These are phyloP conservation scores for Epistrophe grossulariae DNA, from an alignment of 2,888 invertebrate genomes.

Conservation along the genomic window DNA sequence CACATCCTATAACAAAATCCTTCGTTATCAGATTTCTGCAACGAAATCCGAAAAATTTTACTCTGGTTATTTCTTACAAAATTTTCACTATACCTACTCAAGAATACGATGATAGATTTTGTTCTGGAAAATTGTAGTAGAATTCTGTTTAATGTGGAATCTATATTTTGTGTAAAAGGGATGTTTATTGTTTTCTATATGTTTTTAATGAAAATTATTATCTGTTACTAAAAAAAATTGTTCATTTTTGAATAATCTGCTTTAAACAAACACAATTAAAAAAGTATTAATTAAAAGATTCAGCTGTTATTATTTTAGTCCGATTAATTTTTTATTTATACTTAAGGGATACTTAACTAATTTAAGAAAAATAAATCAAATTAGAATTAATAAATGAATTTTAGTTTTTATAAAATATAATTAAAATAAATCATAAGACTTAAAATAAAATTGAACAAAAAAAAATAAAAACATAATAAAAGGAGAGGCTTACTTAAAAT, in stretches of 20 bases:
- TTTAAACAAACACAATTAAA: conserved; percentile 26
- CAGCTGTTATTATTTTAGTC: conserved; percentile 27
- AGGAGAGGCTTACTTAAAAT: conserved; percentile 13
- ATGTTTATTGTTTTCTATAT: background rate
- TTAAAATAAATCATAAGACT: conserved; percentile 9
- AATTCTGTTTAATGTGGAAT: background rate
- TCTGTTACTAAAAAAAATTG: conserved; percentile 1
- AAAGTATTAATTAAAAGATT: conserved; percentile 45
- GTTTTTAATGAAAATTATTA: background rate
- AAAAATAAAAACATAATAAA: background rate
- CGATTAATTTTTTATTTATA: background rate
- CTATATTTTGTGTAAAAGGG: background rate
- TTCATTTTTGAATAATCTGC: conserved; percentile 39
- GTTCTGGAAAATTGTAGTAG: background rate
- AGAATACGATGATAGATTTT: background rate
- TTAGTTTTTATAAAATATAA: conserved; percentile 5
- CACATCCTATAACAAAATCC: background rate
- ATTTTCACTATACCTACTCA: background rate
- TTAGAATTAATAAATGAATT: background rate
- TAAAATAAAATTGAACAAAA: conserved; percentile 10
- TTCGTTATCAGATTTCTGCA: background rate
- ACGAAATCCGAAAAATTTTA: background rate
- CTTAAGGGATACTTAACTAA: conserved; percentile 8
- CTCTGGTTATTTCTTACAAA: too few relatives aligned
- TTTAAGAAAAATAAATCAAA: background rate